Conservation (phyloP, 2,113 vertebrate species). For the Corythornis cristatus region DNA sequence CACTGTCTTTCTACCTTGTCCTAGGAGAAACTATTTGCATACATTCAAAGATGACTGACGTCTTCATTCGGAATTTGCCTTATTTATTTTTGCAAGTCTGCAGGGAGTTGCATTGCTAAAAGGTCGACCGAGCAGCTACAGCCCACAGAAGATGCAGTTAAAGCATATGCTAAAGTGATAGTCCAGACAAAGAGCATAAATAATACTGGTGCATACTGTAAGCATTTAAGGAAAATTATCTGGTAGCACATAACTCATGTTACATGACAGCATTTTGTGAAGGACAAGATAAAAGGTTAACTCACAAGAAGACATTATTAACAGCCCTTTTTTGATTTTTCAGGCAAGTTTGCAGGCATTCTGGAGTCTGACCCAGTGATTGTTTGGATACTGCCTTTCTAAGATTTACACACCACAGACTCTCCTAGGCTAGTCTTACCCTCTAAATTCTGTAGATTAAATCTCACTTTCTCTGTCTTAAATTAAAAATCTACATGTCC, state of each 20-base stretch:
- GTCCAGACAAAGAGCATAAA: neutral
- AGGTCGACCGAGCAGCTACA: neutral
- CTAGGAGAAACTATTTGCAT: neutral
- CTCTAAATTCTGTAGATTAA: neutral
- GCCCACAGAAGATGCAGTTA: neutral
- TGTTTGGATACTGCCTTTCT: neutral
- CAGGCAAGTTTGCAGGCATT: neutral
- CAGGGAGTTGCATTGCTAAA: neutral
- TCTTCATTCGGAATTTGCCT: neutral
- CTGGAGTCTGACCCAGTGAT: neutral
- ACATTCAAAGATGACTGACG: neutral
- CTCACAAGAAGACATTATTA: slow-evolving; percentile 7
- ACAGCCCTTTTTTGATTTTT: neutral
- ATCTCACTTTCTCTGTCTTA: neutral
- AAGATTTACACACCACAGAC: neutral
- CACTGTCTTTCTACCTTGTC: neutral
- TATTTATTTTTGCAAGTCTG: slow-evolving; percentile 12
- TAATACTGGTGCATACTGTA: neutral
- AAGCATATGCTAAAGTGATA: neutral
- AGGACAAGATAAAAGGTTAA: slow-evolving; percentile 17
- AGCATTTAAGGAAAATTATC: slow-evolving; percentile 2
- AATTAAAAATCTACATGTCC: neutral
- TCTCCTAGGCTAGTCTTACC: neutral
- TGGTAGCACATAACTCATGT: slow-evolving; percentile 7
- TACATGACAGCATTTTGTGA: slow-evolving; percentile 8